Conservation (phyloP, 2,113 vertebrate genomes). For the Polypterus senegalus region DNA sequence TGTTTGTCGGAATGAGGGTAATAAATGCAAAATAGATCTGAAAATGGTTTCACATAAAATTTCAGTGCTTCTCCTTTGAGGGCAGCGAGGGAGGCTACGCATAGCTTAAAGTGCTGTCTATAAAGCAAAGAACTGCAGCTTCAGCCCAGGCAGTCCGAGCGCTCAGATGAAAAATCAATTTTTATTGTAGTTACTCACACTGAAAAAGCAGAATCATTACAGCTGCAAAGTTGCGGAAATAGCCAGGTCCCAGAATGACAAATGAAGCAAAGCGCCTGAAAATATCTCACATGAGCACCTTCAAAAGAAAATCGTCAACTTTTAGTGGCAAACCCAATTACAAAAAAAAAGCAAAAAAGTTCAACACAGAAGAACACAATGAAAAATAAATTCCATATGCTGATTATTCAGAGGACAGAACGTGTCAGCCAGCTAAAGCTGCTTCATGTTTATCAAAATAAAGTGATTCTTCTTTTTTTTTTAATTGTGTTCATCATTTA, state of each 20-base stretch:
- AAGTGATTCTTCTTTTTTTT: no score
- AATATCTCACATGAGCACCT: constrained; percentile 39
- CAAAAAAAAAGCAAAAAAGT: constrained; percentile 9
- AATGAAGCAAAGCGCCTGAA: constrained; percentile 32
- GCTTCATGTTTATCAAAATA: no score
- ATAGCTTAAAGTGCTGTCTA: constrained; percentile 6
- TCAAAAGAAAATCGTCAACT: constrained; percentile 35
- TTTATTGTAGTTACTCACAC: constrained; percentile 12
- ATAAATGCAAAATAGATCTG: constrained; percentile 7
- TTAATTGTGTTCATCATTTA: no score
- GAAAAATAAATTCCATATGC: no score
- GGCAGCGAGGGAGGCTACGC: neutral
- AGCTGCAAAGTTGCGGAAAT: constrained; percentile 2
- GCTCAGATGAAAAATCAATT: constrained; percentile 10
- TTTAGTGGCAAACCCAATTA: constrained; percentile 33
- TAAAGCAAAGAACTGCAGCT: constrained; percentile 2
- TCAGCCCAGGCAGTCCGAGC: constrained; percentile 1
- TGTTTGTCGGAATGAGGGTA: constrained; percentile 8
- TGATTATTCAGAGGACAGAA: no score
- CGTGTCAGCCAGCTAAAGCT: no score
- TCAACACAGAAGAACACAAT: no score
- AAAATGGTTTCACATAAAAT: constrained; percentile 4
- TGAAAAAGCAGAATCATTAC: constrained; percentile 8
- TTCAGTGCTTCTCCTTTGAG: constrained; percentile 4
- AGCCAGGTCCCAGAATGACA: constrained; percentile 15